Evolutionary conservation across 92 coral and sea anemone genomes (phyloP).

Genomic region (Epizoanthus stellaris): DNA sequence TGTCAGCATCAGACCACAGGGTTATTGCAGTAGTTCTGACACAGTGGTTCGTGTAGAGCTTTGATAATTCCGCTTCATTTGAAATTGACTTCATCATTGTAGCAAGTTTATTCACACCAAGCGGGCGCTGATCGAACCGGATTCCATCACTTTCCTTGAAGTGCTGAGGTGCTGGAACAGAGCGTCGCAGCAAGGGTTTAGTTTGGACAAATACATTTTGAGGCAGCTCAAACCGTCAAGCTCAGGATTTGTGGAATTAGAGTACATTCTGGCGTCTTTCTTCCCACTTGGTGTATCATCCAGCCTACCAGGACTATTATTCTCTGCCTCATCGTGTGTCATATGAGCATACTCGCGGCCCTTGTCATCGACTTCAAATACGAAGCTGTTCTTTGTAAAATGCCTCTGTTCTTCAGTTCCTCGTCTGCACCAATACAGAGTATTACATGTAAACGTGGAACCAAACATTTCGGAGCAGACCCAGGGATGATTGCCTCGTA

Average conservation of each 20-base stretch:
- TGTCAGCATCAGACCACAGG: slow-evolving; percentile 28
- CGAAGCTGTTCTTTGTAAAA: slow-evolving; percentile 17
- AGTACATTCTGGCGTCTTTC: slow-evolving; percentile 55
- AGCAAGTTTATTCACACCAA: slow-evolving; percentile 10
- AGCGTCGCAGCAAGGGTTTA: too few relatives aligned
- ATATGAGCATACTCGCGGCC: slow-evolving; percentile 11
- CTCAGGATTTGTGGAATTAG: too few relatives aligned
- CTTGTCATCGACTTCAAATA: slow-evolving; percentile 36
- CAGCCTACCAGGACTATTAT: slow-evolving; percentile 52
- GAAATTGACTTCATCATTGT: slow-evolving; percentile 23
- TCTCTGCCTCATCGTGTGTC: slow-evolving; percentile 34
- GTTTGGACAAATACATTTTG: too few relatives aligned
- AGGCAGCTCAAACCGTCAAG: too few relatives aligned
- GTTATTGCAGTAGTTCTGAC: slow-evolving; percentile 20
- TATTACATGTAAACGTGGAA: slow-evolving; percentile 9
- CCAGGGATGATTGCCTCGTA: slow-evolving; percentile 45
- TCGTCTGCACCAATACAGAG: slow-evolving; percentile 65
- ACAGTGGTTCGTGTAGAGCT: background rate
- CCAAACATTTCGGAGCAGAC: slow-evolving; percentile 63
- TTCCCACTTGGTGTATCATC: slow-evolving; percentile 40
- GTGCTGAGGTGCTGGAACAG: too few relatives aligned
- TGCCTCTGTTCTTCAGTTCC: slow-evolving; percentile 56
- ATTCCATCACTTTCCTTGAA: too few relatives aligned
- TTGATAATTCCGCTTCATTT: background rate
- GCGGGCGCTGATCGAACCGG: slow-evolving; percentile 16